Conservation (phyloP, 2,888 invertebrate species). For the Idaea dimidiata region DNA sequence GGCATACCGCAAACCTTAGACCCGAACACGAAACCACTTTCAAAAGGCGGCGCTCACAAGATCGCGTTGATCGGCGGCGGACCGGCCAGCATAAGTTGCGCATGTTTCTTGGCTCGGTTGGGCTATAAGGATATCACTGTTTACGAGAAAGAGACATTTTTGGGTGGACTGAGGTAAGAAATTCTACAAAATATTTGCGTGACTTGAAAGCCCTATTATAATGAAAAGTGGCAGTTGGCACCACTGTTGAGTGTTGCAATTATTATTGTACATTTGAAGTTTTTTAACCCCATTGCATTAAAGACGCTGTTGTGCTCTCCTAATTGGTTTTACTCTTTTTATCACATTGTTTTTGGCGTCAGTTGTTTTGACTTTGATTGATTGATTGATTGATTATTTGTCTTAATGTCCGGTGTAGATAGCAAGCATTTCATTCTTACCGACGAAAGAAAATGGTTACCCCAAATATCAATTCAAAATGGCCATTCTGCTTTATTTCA, state of each 20-base stretch:
- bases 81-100: constrained; percentile 97
- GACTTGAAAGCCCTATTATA: too few species aligned
- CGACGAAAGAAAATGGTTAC: not conserved
- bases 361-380: too few species aligned
- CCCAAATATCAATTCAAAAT: not conserved
- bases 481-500: constrained; percentile 30
- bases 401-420: not conserved
- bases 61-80: constrained; percentile 97
- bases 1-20: constrained; percentile 92
- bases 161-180: constrained; percentile 93
- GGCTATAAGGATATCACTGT: constrained; percentile 96
- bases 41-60: constrained; percentile 82
- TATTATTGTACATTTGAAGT: too few species aligned
- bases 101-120: constrained; percentile 95
- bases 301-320: too few species aligned
- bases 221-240: too few species aligned
- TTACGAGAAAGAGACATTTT: constrained; percentile 92
- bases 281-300: too few species aligned
- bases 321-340: too few species aligned
- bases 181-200: too few species aligned
- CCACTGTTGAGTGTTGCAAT: too few species aligned
- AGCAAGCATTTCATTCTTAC: not conserved
- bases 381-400: too few species aligned
- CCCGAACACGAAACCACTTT: constrained; percentile 82
- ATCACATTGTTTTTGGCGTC: too few species aligned